Conservation (phyloP, 1,140 invertebrate species). For the Drosophila pseudoobscura region DNA sequence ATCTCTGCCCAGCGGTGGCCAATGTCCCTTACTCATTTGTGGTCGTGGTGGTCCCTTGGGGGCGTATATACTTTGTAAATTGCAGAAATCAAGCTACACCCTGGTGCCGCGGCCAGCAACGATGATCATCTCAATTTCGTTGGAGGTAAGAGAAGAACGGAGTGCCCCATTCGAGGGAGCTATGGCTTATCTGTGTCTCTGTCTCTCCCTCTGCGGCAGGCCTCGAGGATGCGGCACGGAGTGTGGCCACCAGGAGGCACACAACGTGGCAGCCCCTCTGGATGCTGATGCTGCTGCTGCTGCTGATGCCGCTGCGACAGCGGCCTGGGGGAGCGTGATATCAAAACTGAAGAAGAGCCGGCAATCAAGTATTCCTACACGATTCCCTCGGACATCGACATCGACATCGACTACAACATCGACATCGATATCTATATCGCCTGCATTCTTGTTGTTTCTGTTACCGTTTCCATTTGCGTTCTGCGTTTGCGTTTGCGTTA, state of each 20-base stretch:
- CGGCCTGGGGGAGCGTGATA: constrained; percentile 63
- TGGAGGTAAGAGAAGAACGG: constrained; percentile 60
- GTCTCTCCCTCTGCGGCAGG: constrained; percentile 22
- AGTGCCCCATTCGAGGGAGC: not conserved
- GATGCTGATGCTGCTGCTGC: constrained; percentile 10
- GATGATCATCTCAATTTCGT: constrained; percentile 81
- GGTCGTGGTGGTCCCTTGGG: constrained; percentile 5
- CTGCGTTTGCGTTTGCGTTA: constrained; percentile 7
- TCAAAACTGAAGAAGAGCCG: constrained; percentile 70
- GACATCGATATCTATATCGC: constrained; percentile 40
- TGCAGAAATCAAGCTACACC: constrained; percentile 83
- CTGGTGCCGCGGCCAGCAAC: constrained; percentile 73
- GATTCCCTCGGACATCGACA: constrained; percentile 54
- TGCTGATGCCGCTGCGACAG: constrained; percentile 27
- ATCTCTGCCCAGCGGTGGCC: constrained; percentile 30
- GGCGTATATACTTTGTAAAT: constrained; percentile 14
- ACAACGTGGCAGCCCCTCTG: constrained; percentile 28
- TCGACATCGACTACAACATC: constrained; percentile 40
- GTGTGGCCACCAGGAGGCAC: constrained; percentile 29
- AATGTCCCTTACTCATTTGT: constrained; percentile 29
- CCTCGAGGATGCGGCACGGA: constrained; percentile 64
- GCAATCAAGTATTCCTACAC: constrained; percentile 78
- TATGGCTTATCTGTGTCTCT: not conserved
- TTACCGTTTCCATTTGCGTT: constrained; percentile 25
- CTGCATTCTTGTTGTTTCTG: constrained; percentile 43